Conservation (phyloP, 2,888 invertebrate genomes). For the Leistus spinibarbis region DNA sequence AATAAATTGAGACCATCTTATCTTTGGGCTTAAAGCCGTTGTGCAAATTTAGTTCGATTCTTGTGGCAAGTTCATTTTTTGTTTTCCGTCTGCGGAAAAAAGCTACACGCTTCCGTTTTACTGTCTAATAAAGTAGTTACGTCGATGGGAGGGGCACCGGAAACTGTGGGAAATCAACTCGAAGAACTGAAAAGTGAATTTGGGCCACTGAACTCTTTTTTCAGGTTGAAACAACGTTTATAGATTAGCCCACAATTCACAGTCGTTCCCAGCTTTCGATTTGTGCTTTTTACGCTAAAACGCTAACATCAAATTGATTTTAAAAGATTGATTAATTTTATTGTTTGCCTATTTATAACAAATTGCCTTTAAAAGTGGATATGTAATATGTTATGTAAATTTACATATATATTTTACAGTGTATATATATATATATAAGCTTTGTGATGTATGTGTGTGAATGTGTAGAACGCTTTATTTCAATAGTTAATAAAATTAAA, state of each 20-base stretch:
- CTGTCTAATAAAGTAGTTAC: constrained; percentile 25
- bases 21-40: not conserved
- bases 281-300: no score
- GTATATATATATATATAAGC: no score
- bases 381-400: no score
- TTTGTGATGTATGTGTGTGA: no score
- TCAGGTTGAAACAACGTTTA: not conserved
- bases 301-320: no score
- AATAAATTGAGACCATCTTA: not conserved
- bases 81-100: not conserved
- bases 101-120: constrained; percentile 13
- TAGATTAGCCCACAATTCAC: not conserved
- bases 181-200: not conserved
- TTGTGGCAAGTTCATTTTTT: constrained; percentile 1
- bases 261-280: not conserved
- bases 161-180: not conserved
- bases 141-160: not conserved
- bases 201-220: not conserved
- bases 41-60: not conserved
- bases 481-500: no score
- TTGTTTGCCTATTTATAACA: no score
- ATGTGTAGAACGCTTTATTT: no score
- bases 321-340: no score
- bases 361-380: no score
- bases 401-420: no score